Evolutionary conservation across 1,140 invertebrate species (phyloP), one percentile per base, ranked within the genome.

Genomic region (Atta cephalotes): DNA sequence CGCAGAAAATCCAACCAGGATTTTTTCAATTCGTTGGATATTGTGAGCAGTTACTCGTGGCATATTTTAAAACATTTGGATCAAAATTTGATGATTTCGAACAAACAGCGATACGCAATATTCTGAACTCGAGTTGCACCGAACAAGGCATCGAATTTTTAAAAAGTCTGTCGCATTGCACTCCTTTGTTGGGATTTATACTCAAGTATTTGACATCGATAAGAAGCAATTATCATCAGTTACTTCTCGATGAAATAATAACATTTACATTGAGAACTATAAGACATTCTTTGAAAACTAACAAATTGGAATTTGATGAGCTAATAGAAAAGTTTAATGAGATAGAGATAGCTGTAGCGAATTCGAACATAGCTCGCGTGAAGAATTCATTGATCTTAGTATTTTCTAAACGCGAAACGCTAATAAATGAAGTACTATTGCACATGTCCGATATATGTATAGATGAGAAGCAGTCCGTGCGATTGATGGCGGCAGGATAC

Each of bases 1-100:
- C 63, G 0, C 79, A 89, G 2, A 88, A 82, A n/a, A 87, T 58
- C 2, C 87, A 85, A 18, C 92, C 92, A 60, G 92, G 92, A 28
- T 94, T 93, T 80, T 92, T 90, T 56, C 91, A 93, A 51, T 94
- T 93, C 74, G 14, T 94, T 1, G 89, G 91, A 25, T 39, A 91
- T 66, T 72, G 89, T 31, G 86, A 87, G 31, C 78, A 77, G 14
- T 53, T 91, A 0, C 90, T 89, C 16, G 90, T 89, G 1, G 12
- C 66, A 5, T 39, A 85, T 63, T 4, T 89, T 35, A 84, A 80
- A 45, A 25, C 14, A 3, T 28, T 12, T 10, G 5, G 2, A 25
- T 39, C 12, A 7, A 21, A 56, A 76, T 14, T 45, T n/a, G 70
- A 18, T 82, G 77, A 82, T 84, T 10, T 7, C 9, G 58, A 90